These are phyloP conservation scores for Drosophila mayaguana DNA, from an alignment of 2,888 invertebrate species.

Conservation along the genomic window DNA sequence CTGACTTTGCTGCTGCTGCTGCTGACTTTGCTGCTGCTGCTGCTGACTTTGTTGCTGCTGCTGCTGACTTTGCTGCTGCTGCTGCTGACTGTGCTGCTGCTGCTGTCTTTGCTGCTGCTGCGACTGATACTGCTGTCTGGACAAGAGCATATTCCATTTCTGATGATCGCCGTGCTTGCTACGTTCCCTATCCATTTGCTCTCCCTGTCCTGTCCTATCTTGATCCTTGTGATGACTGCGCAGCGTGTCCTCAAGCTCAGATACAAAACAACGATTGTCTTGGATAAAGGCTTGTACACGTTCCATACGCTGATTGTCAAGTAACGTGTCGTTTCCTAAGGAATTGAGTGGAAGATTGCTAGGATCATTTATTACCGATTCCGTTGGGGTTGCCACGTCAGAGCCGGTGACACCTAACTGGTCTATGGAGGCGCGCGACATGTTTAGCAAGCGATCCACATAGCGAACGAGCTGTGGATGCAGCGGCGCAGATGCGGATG, in stretches of 20 bases:
- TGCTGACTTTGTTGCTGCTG: background rate
- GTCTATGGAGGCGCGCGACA: conserved; percentile 86
- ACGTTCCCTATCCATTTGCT: conserved; percentile 40
- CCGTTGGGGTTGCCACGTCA: conserved; percentile 85
- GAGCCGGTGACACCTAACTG: conserved; percentile 85
- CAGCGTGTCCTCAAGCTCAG: conserved; percentile 82
- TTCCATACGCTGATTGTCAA: conserved; percentile 64
- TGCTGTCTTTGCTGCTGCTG: background rate
- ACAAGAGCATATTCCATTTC: conserved; percentile 74
- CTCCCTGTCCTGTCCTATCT: conserved; percentile 9
- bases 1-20: too few relatives aligned
- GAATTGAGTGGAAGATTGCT: conserved; percentile 75
- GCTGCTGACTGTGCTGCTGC: background rate
- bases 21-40: background rate
- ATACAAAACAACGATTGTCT: conserved; percentile 83
- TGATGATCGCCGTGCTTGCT: conserved; percentile 67
- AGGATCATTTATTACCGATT: conserved; percentile 85
- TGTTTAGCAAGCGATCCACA: conserved; percentile 86
- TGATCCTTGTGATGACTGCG: conserved; percentile 31
- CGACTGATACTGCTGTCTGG: background rate
- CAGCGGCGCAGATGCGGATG: conserved; percentile 32
- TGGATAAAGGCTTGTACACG: conserved; percentile 80
- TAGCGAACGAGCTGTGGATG: conserved; percentile 85
- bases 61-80: too few relatives aligned
- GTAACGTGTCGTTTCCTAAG: conserved; percentile 24